Base-by-base conservation (phyloP, 2,888 invertebrate species). In the Athripsodes cinereus region DNA sequence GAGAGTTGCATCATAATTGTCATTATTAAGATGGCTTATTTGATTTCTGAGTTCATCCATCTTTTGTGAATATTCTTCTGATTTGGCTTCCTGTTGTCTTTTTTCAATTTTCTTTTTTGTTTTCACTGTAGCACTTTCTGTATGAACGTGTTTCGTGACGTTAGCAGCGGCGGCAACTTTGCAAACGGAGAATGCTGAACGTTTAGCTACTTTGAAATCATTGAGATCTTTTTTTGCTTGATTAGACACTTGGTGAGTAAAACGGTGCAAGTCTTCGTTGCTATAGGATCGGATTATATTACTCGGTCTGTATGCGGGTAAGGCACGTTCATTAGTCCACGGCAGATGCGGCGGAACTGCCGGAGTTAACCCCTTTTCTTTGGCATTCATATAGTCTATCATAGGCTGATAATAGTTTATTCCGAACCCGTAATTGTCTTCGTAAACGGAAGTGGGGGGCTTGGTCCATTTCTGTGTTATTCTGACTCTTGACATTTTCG, bases 401-500 rank as follows among this genome's bases (percentile, higher is more conserved):
- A 92, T 90, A 52, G 91, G 91, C 72, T 90, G 88, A 74, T 92
- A 92, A 73, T 83, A 90, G 75, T 90, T 88, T 68, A 90, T 88
- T 53, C 88, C 90, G 72, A 86, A 89, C 65, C 87, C 87, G 74
- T 91, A 92, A 74, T 92, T 92, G 72, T 86, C 85, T 69, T 88
- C 86, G 75, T 91, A 92, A 59, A 87, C 83, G 57, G 82, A 71
- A 19, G 87, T 85, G 54, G 84, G 82, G 53, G 83, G 83, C 64
- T 77, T 78, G 57, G 72, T 75, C 80, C 81, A 81, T 66, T 77
- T 77, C 62, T 69, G 71, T 55, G 69, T 34, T 18, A 46, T 18
- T 19, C 54, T 52, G 16, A 61, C 31, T 34, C 21, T 53, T 21
- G 57, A 31, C 57, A 57, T 57, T 46, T 52, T 31, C 8, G 18